Evolutionary conservation across 1,140 invertebrate species (phyloP), one percentile per base, ranked within the genome.

Genomic region (Lordiphosa clarofinis): DNA sequence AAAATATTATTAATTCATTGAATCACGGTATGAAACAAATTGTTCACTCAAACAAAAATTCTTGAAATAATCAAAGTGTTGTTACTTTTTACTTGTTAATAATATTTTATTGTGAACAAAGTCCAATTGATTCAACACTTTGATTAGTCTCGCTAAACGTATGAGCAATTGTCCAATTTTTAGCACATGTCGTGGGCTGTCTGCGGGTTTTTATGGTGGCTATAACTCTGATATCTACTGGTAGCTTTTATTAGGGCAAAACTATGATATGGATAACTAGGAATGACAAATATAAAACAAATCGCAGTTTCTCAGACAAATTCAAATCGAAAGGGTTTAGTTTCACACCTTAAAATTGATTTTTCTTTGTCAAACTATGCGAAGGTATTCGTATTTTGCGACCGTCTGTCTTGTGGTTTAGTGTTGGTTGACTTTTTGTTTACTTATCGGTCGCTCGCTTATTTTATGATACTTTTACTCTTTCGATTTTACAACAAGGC

Each of bases 391-490:
- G 7, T 8, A 31, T 31, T 31, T 36, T 48, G 47, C 28, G 33
- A 53, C 56, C 52, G 39, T 31, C 19, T 63, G 35, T 42, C 57
- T 36, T 70, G 58, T 37, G 49, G 43, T 48, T 54, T 64, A 46
- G 43, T 46, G 28, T 36, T 15, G 50, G 37, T 15, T 36, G 49
- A 42, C 52, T 53, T 38, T 66, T 73, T 76, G 69, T 73, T 75
- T 75, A 82, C 76, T 76, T 82, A 82, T 82, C 75, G 73, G 63
- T 72, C 57, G 62, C 35, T 49, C 52, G 73, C 56, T 57, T 59
- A 43, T 54, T 82, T 82, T 82, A 82, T 56, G 76, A 82, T 73
- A 82, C 76, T 73, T 82, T 82, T 84, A 84, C 76, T 73, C 76
- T 84, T 84, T 82, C 72, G 74, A 73, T 56, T 82, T 81, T 84